Conservation (phyloP, 2,797 vertebrate species). For the Sphenopsis melanotis region DNA sequence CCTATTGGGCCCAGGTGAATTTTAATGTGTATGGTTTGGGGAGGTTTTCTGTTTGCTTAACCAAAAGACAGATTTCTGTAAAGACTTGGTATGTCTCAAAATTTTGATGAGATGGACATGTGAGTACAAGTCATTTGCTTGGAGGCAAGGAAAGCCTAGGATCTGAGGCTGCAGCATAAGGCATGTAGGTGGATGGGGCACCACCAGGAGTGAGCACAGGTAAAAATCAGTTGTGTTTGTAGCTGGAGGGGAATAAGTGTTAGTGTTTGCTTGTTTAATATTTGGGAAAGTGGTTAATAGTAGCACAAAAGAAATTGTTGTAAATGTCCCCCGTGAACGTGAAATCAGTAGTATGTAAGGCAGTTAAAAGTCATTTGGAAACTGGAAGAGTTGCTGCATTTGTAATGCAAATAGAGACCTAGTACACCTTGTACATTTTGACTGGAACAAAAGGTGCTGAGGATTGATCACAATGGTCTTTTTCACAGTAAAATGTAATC, state of each 20-base stretch:
- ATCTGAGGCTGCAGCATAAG: not conserved
- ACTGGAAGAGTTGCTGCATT: not conserved
- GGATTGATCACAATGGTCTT: not conserved
- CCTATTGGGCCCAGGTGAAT: not conserved
- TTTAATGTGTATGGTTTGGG: not conserved
- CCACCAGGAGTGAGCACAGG: not conserved
- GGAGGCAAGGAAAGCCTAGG: not conserved
- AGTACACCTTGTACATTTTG: not conserved
- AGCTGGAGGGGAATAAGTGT: not conserved
- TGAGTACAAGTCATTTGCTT: not conserved
- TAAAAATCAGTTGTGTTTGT: not conserved
- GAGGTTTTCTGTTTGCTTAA: not conserved
- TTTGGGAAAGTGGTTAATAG: not conserved
- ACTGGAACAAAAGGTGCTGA: not conserved
- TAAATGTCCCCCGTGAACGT: not conserved
- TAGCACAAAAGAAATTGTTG: not conserved
- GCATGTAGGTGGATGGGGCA: not conserved
- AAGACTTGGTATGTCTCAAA: not conserved
- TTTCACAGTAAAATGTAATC: fast-evolving
- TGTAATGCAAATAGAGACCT: not conserved
- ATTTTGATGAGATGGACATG: not conserved
- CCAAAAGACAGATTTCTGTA: not conserved
- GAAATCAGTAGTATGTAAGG: not conserved
- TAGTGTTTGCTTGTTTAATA: not conserved
- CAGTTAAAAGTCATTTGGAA: not conserved